phyloP scores from a whole-genome alignment of 2,797 vertebrate species.

The Enteromius unitaeniatus region DNA sequence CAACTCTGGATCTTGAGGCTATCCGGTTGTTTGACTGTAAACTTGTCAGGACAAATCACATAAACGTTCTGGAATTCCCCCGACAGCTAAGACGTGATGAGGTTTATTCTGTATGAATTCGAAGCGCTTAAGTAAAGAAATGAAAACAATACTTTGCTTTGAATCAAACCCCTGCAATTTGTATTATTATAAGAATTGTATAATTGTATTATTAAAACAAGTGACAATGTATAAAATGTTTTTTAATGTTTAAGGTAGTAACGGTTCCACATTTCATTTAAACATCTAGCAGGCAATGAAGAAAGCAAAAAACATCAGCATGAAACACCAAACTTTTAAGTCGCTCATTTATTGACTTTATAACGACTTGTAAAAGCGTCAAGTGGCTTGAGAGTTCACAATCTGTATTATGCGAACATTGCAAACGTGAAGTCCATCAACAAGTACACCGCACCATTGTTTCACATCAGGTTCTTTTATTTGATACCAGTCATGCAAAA shows the following conservation, averaged over 20 bases:
- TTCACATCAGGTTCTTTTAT: neutral
- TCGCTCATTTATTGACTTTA: constrained; percentile 41
- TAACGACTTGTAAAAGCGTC: constrained; percentile 24
- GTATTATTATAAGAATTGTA: no score
- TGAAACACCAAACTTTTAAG: neutral
- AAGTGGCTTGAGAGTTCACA: constrained; percentile 19
- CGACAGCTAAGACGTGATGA: no score
- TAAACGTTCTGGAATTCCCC: no score
- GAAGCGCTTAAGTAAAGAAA: no score
- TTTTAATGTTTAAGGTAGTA: neutral
- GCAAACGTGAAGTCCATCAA: constrained; percentile 17
- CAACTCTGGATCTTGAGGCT: no score
- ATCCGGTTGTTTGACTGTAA: no score
- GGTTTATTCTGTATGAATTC: no score
- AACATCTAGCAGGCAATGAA: neutral
- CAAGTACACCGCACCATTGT: neutral
- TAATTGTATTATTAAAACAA: neutral
- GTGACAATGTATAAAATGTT: neutral
- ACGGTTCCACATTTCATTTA: no score
- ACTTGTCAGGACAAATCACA: no score
- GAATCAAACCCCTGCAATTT: no score
- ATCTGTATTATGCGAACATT: constrained; percentile 27
- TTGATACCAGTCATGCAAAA: neutral
- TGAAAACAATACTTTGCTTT: no score
- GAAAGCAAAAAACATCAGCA: neutral